Evolutionary conservation across 2,113 vertebrate genomes (phyloP).

Genomic region (Alethe castanea): DNA sequence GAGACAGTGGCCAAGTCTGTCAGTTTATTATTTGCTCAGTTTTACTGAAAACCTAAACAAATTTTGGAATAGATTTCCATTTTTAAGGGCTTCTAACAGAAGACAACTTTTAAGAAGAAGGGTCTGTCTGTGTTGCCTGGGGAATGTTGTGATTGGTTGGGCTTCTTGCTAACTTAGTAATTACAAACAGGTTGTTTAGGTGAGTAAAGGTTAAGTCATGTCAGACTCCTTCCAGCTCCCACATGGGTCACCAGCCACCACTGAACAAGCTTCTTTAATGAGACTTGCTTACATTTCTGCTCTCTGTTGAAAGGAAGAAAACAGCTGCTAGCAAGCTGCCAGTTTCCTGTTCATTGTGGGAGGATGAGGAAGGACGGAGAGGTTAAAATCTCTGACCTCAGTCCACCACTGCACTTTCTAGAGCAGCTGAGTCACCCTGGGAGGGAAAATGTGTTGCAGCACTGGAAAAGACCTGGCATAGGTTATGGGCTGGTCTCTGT

Average conservation of each 20-base stretch:
- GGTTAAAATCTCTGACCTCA: not conserved
- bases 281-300: not conserved
- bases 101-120: not conserved
- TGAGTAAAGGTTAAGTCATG: not conserved
- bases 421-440: slow-evolving; percentile 21
- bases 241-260: not conserved
- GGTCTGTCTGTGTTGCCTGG: not conserved
- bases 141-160: not conserved
- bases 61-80: not conserved
- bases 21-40: not conserved
- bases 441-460: not conserved
- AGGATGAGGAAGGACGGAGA: not conserved
- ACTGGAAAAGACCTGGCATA: not conserved
- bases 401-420: not conserved
- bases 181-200: not conserved
- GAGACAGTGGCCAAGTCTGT: not conserved
- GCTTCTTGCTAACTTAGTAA: not conserved
- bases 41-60: not conserved
- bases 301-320: not conserved
- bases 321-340: not conserved
- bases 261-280: not conserved
- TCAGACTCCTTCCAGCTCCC: not conserved
- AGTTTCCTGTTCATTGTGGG: not conserved
- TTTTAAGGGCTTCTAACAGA: not conserved
- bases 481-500: not conserved